These are phyloP conservation scores for Drymonia ruficornis DNA, from an alignment of 2,888 invertebrate genomes.

Conservation along the genomic window DNA sequence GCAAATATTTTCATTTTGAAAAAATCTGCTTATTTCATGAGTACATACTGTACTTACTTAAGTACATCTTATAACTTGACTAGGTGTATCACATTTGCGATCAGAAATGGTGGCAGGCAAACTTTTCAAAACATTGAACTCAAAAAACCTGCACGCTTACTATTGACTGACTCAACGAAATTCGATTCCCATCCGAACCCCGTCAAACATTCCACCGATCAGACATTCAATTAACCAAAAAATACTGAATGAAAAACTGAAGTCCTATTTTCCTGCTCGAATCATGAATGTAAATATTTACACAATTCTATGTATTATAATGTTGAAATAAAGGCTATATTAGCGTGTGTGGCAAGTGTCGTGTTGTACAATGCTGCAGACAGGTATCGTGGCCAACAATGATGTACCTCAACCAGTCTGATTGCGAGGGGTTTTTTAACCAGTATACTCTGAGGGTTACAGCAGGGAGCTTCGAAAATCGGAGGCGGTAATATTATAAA, in stretches of 20 bases:
- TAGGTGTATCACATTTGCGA: neutral
- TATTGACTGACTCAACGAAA: neutral
- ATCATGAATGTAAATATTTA: slow-evolving; percentile 22
- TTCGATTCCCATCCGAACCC: neutral
- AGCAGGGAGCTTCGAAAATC: slow-evolving; percentile 30
- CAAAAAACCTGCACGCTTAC: neutral
- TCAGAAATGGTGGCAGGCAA: no score
- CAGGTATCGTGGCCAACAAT: slow-evolving; percentile 71
- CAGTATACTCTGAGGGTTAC: slow-evolving; percentile 58
- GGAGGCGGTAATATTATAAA: slow-evolving; percentile 18
- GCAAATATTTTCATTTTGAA: no score
- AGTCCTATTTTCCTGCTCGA: slow-evolving; percentile 6
- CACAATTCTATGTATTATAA: slow-evolving; percentile 19
- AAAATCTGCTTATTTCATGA: no score
- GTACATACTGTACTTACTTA: no score
- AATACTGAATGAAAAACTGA: slow-evolving; percentile 1
- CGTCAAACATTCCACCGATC: neutral
- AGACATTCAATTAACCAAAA: neutral
- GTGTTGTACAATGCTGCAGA: slow-evolving; percentile 54
- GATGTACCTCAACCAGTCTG: slow-evolving; percentile 75
- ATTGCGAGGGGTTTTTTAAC: slow-evolving; percentile 69
- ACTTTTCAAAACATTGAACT: no score
- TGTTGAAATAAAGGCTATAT: slow-evolving; percentile 31
- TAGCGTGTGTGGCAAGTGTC: slow-evolving; percentile 40
- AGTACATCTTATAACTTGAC: neutral